Evolutionary conservation across 1,140 invertebrate genomes (phyloP).

Genomic region (Bombus fervidus): DNA sequence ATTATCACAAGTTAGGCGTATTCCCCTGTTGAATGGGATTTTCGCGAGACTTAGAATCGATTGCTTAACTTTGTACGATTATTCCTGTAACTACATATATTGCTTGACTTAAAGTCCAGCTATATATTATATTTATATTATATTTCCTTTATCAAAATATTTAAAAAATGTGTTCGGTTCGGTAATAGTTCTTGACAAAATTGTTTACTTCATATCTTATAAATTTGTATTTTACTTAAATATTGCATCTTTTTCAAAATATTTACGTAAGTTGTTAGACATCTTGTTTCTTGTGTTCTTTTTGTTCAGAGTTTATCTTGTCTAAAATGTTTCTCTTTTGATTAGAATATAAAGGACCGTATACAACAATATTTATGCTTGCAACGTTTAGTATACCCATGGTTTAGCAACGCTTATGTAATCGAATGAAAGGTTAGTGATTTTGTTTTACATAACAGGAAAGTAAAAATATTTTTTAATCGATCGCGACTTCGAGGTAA

Average conservation of each 20-base stretch:
- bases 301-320: not conserved
- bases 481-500: not conserved
- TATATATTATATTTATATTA: too few relatives aligned
- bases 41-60: not conserved
- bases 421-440: conserved; percentile 47
- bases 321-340: not conserved
- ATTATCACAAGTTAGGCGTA: conserved; percentile 24
- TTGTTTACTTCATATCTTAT: too few relatives aligned
- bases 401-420: conserved; percentile 25
- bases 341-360: not conserved
- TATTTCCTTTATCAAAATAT: too few relatives aligned
- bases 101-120: too few relatives aligned
- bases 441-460: conserved; percentile 50
- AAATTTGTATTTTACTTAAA: too few relatives aligned
- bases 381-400: not conserved
- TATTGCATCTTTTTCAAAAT: not conserved
- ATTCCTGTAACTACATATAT: too few relatives aligned
- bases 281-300: not conserved
- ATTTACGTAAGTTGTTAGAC: not conserved
- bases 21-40: not conserved
- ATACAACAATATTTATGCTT: not conserved
- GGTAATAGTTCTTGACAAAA: too few relatives aligned
- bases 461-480: conserved; percentile 15
- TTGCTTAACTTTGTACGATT: not conserved
- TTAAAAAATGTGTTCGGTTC: too few relatives aligned